A percentile compares a stretch with the other conserved stretches of the same genome.
These are phyloP conservation scores for Pachypanchax playfairii DNA, from an alignment of 2,113 vertebrate species.

Conservation along the genomic window DNA sequence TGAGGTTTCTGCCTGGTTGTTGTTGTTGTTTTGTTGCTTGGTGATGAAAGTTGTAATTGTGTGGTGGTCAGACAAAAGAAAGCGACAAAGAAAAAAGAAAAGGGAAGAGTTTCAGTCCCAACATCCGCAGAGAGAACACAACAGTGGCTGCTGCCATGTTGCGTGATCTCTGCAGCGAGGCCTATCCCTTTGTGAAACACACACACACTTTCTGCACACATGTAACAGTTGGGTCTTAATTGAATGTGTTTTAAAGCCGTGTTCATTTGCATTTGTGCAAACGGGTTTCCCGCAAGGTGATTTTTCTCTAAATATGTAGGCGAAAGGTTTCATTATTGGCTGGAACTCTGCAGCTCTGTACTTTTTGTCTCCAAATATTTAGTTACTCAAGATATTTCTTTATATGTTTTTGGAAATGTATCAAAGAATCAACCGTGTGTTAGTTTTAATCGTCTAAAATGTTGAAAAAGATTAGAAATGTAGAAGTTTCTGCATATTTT, in stretches of 20 bases:
- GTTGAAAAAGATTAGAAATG: too few relatives aligned
- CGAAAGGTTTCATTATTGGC: slow-evolving; percentile 15
- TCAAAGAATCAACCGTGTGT: too few relatives aligned
- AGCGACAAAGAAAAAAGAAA: slow-evolving; percentile 25
- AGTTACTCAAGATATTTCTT: too few relatives aligned
- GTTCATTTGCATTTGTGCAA: not conserved
- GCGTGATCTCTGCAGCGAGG: slow-evolving; percentile 58
- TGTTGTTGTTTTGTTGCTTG: slow-evolving; percentile 7
- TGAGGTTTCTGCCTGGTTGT: not conserved
- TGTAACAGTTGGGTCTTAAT: slow-evolving; percentile 21
- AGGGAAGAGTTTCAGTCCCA: slow-evolving; percentile 35
- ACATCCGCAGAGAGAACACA: slow-evolving; percentile 48
- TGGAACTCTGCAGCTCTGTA: too few relatives aligned
- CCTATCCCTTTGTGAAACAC: slow-evolving; percentile 26
- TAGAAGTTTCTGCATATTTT: too few relatives aligned
- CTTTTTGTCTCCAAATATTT: too few relatives aligned
- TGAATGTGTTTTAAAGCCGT: slow-evolving; percentile 4
- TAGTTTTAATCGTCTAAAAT: too few relatives aligned
- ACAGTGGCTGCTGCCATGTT: slow-evolving; percentile 49
- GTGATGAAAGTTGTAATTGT: slow-evolving; percentile 5
- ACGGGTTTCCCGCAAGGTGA: not conserved
- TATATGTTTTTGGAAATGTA: too few relatives aligned
- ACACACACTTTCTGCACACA: not conserved
- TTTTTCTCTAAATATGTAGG: slow-evolving; percentile 18
- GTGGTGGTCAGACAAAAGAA: slow-evolving; percentile 21